phyloP scores from a whole-genome alignment of 2,888 invertebrate genomes.

The Octodonta nipae region DNA sequence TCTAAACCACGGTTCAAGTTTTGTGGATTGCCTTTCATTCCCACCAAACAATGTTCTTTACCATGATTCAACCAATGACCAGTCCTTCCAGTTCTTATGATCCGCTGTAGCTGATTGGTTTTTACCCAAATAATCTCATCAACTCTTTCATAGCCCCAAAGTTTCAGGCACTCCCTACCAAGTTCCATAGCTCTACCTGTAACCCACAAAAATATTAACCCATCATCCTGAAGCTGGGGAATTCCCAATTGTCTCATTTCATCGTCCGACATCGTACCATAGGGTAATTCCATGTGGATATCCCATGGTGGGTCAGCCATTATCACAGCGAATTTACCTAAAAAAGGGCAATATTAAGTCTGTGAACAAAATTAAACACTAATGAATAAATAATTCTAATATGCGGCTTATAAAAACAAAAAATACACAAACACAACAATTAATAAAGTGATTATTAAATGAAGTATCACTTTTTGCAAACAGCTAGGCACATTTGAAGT shows the following conservation, averaged over 20 bases:
- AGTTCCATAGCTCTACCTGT: conserved; percentile 94
- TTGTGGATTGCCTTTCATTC: conserved; percentile 89
- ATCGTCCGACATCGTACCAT: conserved; percentile 97
- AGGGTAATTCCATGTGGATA: conserved; percentile 97
- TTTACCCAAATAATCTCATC: conserved; percentile 99
- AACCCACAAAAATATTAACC: conserved; percentile 94
- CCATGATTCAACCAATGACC: conserved; percentile 99
- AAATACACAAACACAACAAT: too few relatives aligned
- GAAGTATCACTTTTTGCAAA: too few relatives aligned
- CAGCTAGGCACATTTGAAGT: too few relatives aligned
- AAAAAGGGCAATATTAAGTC: too few relatives aligned
- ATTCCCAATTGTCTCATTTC: conserved; percentile 94
- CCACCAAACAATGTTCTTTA: conserved; percentile 93
- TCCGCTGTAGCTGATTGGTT: conserved; percentile 92
- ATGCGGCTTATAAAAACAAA: too few relatives aligned
- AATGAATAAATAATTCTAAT: too few relatives aligned
- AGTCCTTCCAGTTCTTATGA: conserved; percentile 90
- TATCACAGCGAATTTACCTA: conserved; percentile 92
- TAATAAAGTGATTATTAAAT: too few relatives aligned
- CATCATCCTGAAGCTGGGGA: conserved; percentile 88
- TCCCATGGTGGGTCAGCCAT: conserved; percentile 99
- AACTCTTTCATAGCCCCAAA: conserved; percentile 94
- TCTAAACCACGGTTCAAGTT: conserved; percentile 86
- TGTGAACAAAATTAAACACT: too few relatives aligned
- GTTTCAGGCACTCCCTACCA: conserved; percentile 84